phyloP scores from a whole-genome alignment of 2,113 vertebrate genomes.

The Sceloporus tristichus region DNA sequence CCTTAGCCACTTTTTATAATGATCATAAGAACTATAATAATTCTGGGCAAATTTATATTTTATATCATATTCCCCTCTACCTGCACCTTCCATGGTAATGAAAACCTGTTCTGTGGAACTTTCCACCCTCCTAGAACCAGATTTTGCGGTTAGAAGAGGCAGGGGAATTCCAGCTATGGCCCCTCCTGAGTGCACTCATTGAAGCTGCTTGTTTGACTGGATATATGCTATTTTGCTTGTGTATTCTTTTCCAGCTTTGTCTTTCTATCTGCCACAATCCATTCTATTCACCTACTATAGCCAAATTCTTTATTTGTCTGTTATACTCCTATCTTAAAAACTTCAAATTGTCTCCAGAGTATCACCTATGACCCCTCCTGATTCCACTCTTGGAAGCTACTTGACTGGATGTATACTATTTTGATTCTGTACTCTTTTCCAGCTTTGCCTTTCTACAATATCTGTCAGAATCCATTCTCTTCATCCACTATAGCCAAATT shows the following conservation, averaged over 20 bases:
- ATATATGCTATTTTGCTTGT: background rate
- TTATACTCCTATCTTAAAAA: background rate
- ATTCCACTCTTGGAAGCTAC: too few relatives aligned
- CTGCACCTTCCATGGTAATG: too few relatives aligned
- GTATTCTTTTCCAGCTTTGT: background rate
- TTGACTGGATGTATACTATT: background rate
- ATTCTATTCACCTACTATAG: background rate
- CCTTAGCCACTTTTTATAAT: background rate
- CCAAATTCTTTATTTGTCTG: background rate
- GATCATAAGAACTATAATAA: background rate
- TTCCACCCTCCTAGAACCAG: too few relatives aligned
- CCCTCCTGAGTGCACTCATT: too few relatives aligned
- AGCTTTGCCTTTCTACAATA: background rate
- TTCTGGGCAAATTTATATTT: background rate
- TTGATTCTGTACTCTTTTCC: background rate
- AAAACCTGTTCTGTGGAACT: too few relatives aligned
- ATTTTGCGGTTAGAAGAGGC: too few relatives aligned
- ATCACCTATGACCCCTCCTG: too few relatives aligned
- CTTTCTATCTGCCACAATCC: background rate
- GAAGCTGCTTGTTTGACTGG: too few relatives aligned
- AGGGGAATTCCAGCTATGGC: too few relatives aligned
- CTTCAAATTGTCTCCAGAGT: background rate
- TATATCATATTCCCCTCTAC: too few relatives aligned
- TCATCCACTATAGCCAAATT: background rate
- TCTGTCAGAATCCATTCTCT: background rate